Conservation (phyloP, 1,140 invertebrate genomes). For the Pogonognathellus flavescens region DNA sequence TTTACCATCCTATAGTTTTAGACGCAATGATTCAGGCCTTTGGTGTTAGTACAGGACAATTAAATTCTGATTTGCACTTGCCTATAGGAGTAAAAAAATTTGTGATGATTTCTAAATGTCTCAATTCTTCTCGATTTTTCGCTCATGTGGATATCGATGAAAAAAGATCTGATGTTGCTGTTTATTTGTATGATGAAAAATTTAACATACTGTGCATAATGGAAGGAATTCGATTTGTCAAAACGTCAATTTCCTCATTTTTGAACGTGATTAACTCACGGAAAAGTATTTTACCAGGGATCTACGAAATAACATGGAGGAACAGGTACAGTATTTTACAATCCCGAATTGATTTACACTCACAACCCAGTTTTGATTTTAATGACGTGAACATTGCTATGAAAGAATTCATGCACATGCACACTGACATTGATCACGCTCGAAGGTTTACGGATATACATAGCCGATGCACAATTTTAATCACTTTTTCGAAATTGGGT, state of each 20-base stretch:
- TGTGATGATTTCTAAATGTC: neutral
- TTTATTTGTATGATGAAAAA: neutral
- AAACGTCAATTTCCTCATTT: neutral
- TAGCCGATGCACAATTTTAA: neutral
- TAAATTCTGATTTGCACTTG: neutral
- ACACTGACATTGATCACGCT: neutral
- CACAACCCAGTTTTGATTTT: neutral
- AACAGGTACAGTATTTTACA: neutral
- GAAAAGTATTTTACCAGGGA: neutral
- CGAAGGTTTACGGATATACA: neutral
- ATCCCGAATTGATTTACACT: neutral
- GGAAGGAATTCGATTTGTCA: neutral
- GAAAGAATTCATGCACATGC: neutral
- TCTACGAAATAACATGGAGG: neutral
- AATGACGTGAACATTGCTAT: neutral
- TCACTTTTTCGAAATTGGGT: neutral
- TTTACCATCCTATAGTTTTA: neutral
- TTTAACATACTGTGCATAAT: neutral
- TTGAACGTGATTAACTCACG: neutral
- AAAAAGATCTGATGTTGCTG: neutral
- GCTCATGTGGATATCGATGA: neutral
- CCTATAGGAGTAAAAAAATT: neutral
- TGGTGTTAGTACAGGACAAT: neutral
- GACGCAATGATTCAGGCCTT: neutral
- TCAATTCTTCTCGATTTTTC: neutral